Base-by-base conservation (phyloP, 1,140 invertebrate genomes). In the Goniozus legneri region DNA sequence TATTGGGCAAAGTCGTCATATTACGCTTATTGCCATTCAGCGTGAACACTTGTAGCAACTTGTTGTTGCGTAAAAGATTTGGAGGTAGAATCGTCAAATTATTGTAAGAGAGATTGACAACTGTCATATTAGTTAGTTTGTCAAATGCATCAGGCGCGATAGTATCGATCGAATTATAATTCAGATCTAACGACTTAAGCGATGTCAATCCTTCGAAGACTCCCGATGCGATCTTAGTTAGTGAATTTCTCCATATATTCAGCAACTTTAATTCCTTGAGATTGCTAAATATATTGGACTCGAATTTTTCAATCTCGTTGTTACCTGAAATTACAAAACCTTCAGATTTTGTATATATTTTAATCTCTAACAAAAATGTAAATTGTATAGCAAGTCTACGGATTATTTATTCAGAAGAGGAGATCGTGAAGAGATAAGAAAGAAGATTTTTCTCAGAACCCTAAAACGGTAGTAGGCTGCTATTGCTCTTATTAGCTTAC, bases 191-290 rank as follows among this genome's bases (percentile, higher is more conserved):
- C 56, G 78, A 77, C 55, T 77, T 66, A 8, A 86, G 63, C 3
- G 79, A 77, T 15, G 75, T 58, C 4, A 83, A 71, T 14, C 79
- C 79, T 21, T 77, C 73, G 47, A 87, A 86, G 37, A 79, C 71
- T 31, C 79, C 76, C 36, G 77, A 68, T 1, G 77, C 76, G 4
- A 86, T 69, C 60, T 79, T 78, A 10, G 71, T 75, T 37, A 86
- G 66, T 45, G 78, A 76, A 55, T 84, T 86, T 54, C 77, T 76
- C 82, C 82, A 84, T 20, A 86, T 58, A 47, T 83, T 84, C 24
- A 85, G 60, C 20, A 77, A 75, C 44, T 69, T 67, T 27, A 87
- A 56, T 42, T 78, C 77, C 16, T 69, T 71, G 51, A 84, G 71
- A 62, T 82, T 77, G 31, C 74, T 68, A 55, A 87, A 85, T 30